Evolutionary conservation across 2,113 vertebrate genomes (phyloP).

Genomic region (Gorsachius goisagi): DNA sequence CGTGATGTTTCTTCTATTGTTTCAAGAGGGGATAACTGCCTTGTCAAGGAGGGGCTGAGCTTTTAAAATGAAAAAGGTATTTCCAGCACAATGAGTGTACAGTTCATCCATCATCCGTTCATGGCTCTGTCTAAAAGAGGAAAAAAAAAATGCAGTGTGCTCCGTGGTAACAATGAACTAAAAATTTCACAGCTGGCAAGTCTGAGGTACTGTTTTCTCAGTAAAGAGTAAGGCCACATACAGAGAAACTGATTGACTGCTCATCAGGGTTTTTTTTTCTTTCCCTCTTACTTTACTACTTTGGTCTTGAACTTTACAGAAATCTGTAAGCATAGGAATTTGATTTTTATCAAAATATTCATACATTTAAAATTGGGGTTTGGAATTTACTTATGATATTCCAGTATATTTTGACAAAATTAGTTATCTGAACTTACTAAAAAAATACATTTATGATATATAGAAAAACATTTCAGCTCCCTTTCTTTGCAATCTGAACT

Average conservation of each 20-base stretch:
- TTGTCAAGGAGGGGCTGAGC: conserved; percentile 47
- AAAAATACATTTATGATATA: neutral
- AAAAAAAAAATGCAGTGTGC: neutral
- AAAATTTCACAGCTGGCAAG: conserved; percentile 25
- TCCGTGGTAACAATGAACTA: neutral
- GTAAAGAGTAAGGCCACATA: neutral
- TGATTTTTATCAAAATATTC: neutral
- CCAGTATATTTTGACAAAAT: neutral
- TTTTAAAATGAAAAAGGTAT: conserved; percentile 61
- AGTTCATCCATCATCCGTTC: conserved; percentile 38
- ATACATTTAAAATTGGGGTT: neutral
- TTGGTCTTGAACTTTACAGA: neutral
- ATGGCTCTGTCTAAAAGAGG: neutral
- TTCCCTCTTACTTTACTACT: neutral
- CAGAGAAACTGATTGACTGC: neutral
- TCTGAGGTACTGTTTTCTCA: neutral
- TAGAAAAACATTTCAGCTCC: neutral
- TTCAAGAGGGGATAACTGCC: neutral
- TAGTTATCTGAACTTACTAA: neutral
- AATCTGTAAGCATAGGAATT: neutral
- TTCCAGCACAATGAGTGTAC: conserved; percentile 29
- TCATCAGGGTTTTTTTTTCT: neutral
- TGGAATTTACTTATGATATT: neutral
- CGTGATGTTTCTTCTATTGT: neutral
- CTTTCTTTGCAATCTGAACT: neutral